Conservation (phyloP, 2,797 vertebrate genomes). For the Rhabdophis nuchalis region DNA sequence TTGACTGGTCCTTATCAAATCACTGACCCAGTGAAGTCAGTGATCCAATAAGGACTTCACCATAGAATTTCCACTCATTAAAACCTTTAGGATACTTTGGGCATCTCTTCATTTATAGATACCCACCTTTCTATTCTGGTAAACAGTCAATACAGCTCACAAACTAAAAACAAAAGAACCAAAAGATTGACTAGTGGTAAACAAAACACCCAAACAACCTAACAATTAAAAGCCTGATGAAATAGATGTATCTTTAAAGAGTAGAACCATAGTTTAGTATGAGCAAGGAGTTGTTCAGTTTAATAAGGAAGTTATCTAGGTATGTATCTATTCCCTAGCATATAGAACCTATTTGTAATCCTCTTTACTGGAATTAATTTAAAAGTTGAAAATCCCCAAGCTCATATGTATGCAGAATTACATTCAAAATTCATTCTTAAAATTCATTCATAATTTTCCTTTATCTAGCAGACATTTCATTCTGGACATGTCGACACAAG, state of each 20-base stretch:
- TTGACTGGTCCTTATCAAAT: background rate
- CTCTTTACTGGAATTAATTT: background rate
- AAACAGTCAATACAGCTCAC: background rate
- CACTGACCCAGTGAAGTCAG: background rate
- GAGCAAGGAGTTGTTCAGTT: too few species aligned
- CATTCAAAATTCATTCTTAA: background rate
- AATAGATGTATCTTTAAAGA: background rate
- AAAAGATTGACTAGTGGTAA: background rate
- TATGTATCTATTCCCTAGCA: background rate
- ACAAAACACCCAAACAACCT: background rate
- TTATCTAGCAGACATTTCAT: constrained; percentile 11
- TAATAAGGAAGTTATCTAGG: background rate
- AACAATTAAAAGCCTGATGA: background rate
- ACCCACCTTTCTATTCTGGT: background rate
- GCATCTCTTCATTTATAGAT: background rate
- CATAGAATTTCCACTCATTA: background rate
- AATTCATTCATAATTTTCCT: background rate
- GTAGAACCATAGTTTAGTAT: background rate
- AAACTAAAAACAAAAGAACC: background rate
- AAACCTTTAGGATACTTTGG: background rate
- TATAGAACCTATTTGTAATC: background rate
- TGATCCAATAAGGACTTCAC: background rate
- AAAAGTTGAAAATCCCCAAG: background rate
- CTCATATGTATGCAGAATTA: background rate
- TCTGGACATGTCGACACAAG: constrained; percentile 18